These are phyloP conservation scores for Centruroides sculpturatus DNA, from an alignment of 1,140 invertebrate genomes.

Conservation along the genomic window DNA sequence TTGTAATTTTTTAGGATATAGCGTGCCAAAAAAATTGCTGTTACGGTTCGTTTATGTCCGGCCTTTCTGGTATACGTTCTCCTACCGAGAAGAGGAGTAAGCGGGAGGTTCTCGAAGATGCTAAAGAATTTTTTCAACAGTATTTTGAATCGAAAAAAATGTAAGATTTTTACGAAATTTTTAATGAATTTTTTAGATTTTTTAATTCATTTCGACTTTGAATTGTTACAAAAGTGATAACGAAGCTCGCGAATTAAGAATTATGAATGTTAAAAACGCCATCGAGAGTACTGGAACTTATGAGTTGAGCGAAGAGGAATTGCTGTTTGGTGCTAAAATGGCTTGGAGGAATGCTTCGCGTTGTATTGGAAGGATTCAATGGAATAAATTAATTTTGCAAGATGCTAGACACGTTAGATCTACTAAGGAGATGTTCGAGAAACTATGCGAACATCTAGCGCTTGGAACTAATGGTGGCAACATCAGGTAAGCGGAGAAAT, in stretches of 20 bases:
- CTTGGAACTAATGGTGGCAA: conserved; percentile 35
- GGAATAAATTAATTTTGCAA: conserved; percentile 35
- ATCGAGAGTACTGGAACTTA: conserved; percentile 32
- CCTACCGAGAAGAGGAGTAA: too few species aligned
- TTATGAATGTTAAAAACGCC: conserved; percentile 55
- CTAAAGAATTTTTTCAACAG: too few species aligned
- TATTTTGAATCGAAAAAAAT: too few species aligned
- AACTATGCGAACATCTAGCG: conserved; percentile 33
- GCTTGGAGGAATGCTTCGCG: conserved; percentile 38
- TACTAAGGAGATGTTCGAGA: conserved; percentile 32
- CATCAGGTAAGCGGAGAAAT: conserved; percentile 20
- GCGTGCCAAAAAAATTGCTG: too few species aligned
- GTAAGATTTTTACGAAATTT: too few species aligned
- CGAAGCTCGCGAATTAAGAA: conserved; percentile 31
- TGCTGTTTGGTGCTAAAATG: conserved; percentile 34
- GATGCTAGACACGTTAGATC: conserved; percentile 29
- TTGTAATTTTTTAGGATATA: too few species aligned
- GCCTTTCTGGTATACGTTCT: too few species aligned
- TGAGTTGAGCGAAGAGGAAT: conserved; percentile 32
- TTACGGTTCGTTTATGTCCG: too few species aligned
- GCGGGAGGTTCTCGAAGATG: too few species aligned
- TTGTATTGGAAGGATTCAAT: conserved; percentile 39
- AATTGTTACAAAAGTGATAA: too few species aligned
- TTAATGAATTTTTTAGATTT: too few species aligned
- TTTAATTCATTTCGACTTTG: too few species aligned